phyloP scores from a whole-genome alignment of 2,113 vertebrate genomes.

The Trogon surrucura region DNA sequence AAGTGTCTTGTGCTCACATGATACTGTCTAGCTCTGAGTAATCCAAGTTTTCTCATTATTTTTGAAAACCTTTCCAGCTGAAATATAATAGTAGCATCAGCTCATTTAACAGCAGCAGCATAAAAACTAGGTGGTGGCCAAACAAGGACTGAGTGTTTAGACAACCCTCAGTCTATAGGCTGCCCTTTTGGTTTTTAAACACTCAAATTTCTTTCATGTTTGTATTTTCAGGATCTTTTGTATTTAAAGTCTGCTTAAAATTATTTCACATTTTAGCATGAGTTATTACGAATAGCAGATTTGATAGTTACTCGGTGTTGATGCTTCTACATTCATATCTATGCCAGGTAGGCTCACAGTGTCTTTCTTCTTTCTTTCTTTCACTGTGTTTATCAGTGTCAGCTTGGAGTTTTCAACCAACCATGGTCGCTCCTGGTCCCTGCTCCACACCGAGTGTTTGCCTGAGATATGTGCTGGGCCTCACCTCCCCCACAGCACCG shows the following conservation, averaged over 20 bases:
- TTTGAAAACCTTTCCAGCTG: neutral
- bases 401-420: conserved; percentile 96
- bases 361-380: neutral
- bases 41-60: neutral
- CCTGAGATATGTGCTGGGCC: conserved; percentile 92
- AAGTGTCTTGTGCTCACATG: neutral
- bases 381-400: conserved; percentile 74
- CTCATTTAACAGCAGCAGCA: neutral
- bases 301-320: neutral
- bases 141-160: neutral
- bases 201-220: neutral
- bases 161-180: neutral
- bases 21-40: neutral
- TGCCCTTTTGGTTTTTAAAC: neutral
- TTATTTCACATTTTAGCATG: neutral
- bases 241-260: neutral
- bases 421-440: conserved; percentile 93
- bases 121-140: neutral
- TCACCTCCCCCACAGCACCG: conserved; percentile 93
- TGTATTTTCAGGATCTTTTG: conserved; percentile 4
- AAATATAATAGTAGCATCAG: neutral
- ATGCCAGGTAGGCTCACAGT: neutral
- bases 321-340: neutral
- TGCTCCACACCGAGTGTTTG: conserved; percentile 92
- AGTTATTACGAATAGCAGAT: neutral